phyloP scores from a whole-genome alignment of 2,797 vertebrate species.

The Distichodus sexfasciatus region DNA sequence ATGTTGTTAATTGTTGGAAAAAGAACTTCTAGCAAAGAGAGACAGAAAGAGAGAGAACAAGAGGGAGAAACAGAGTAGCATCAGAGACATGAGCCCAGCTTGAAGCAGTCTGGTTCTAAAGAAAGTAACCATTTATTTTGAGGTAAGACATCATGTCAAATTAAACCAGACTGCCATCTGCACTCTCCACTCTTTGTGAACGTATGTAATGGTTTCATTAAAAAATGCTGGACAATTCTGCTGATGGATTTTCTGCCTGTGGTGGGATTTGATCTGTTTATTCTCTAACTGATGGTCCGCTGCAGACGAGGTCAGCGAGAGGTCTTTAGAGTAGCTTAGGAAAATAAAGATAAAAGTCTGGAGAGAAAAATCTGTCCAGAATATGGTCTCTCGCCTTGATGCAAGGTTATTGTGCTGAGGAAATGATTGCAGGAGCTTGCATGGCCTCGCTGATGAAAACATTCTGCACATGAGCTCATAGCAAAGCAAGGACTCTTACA shows the following conservation, averaged over 20 bases:
- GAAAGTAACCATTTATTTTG: constrained; percentile 70
- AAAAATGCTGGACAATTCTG: not conserved
- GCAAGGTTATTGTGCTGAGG: not conserved
- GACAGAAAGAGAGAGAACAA: constrained; percentile 21
- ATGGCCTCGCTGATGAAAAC: not conserved
- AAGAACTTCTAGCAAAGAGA: no score
- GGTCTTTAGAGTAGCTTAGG: not conserved
- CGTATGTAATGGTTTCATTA: not conserved
- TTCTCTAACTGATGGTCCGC: not conserved
- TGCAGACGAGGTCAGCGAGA: not conserved
- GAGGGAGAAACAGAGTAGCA: constrained; percentile 7
- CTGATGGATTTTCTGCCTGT: no score
- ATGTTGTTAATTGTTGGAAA: no score
- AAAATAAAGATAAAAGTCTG: not conserved
- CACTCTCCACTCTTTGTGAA: not conserved
- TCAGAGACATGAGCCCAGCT: constrained; percentile 63
- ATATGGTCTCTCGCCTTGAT: not conserved
- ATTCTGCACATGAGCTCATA: not conserved
- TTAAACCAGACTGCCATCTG: not conserved
- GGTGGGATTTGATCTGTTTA: not conserved
- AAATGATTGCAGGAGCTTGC: not conserved
- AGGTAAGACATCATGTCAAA: constrained; percentile 59
- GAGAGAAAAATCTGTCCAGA: no score
- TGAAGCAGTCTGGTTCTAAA: no score
- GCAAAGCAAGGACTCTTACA: not conserved